Base-by-base conservation (phyloP, 2,888 invertebrate genomes). In the Coenonympha glycerion region DNA sequence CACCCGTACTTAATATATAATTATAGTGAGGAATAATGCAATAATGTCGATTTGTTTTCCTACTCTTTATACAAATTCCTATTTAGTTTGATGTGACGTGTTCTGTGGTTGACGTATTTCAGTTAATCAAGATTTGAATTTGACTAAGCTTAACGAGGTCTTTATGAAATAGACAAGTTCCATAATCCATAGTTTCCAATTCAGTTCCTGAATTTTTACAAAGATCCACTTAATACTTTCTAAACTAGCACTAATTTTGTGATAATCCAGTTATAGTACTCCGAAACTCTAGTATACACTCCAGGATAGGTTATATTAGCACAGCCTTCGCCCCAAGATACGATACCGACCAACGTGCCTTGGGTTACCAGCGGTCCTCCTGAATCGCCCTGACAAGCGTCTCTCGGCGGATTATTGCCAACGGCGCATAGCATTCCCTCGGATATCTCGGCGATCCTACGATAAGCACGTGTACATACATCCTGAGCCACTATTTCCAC, bases 301-400 rank as follows among this genome's bases (percentile, higher is more conserved):
- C 90, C 90, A 2, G 90, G 90, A 57, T 88, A 89, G 33, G 65
- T 56, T 1, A 67, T 62, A 36, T 82, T 74, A 4, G 89, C 90
- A 58, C 90, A 90, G 2, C 85, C 87, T 71, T 87, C 88, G 26
- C 90, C 90, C 84, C 87, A 90, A 15, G 90, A 90, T 1, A 90
- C 89, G 41, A 90, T 76, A 31, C 90, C 90, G 40, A 90, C 68
- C 34, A 89, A 68, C 45, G 69, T 66, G 33, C 74, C 74, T 39
- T 75, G 68, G 45, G 77, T 72, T n/a, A 87, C 89, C 24, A 90
- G 66, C 34, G 90, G 90, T n/a, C 90, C 90, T 2, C 90, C 90
- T n/a, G 89, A 89, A 65, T 90, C 90, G 1, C 89, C 90, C 70
- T 89, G 86, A 52, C 88, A 88, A 1, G 88, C 82, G 51, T 88